Base-by-base conservation (phyloP, 2,888 invertebrate genomes). In the Cheilosia impressa region DNA sequence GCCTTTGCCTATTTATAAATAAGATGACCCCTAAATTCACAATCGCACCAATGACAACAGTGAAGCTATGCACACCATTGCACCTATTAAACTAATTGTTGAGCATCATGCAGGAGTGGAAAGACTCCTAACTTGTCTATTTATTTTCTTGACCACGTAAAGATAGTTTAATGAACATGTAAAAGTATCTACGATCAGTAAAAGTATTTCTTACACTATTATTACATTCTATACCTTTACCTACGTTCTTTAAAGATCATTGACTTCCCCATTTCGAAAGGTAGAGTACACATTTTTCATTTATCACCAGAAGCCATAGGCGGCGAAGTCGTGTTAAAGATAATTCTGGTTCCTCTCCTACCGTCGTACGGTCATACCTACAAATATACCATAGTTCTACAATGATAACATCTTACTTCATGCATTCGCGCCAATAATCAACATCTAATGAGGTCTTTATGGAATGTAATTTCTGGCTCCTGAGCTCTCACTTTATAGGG, bases 281-380 rank as follows among this genome's bases (percentile, higher is more conserved):
- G 19, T 41, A 47, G 19, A 34, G 38, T 24, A 47, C 5, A 17
- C 10, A 62, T 45, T 62, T 38, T 55, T 55, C 47, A 55, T 63
- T 69, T 69, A 62, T 63, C 19, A 63, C 69, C 45, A 60, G 34
- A 27, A 69, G 69, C 63, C 55, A 38, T n/a, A 27, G 10, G 22
- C 19, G 43, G n/a, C 31, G 0, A 17, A 15, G 2, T 31, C 19
- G 13, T 22, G 17, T 3, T 9, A 10, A 31, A 22, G n/a, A 19
- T 19, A 27, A 45, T n/a, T 55, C 2, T 27, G 55, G 1, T 19
- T 45, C 10, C 24, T 60, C 22, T 47, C 0, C 41, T 17, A 27
- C 52, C 31, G 31, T 2, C 31, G 2, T 31, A 31, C 31, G 31
- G 58, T 1, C n/a, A 15, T 52, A 53, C 68, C 43, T 47, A 9